phyloP scores from a whole-genome alignment of 1,140 invertebrate species.

The Heliconius congener region DNA sequence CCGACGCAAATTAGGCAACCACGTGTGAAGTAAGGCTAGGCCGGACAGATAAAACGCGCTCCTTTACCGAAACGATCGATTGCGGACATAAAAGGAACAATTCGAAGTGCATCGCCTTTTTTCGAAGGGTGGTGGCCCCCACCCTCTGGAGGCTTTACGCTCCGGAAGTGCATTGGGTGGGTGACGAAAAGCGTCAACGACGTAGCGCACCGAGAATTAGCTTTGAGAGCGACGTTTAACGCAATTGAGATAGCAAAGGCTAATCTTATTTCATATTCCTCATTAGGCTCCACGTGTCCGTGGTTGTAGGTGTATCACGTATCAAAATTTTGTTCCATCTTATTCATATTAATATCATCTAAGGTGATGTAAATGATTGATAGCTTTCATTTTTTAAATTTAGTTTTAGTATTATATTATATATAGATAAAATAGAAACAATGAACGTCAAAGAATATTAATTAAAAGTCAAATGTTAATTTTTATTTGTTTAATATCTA shows the following conservation, averaged over 20 bases:
- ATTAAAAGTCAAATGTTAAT: too few relatives aligned
- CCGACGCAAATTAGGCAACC: slow-evolving; percentile 59
- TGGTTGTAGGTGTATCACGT: background rate
- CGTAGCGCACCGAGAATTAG: slow-evolving; percentile 57
- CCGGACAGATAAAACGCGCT: slow-evolving; percentile 75
- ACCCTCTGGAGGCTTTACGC: slow-evolving; percentile 64
- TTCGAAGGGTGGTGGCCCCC: slow-evolving; percentile 63
- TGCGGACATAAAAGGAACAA: slow-evolving; percentile 79
- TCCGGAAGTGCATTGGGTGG: slow-evolving; percentile 68
- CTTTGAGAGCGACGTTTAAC: slow-evolving; percentile 55
- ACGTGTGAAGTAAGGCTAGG: slow-evolving; percentile 62
- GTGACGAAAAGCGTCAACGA: slow-evolving; percentile 68
- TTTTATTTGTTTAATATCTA: too few relatives aligned
- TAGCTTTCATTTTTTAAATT: too few relatives aligned
- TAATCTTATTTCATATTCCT: slow-evolving; percentile 46
- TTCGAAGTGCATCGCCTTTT: slow-evolving; percentile 79
- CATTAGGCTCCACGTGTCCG: slow-evolving; percentile 10
- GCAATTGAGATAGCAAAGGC: slow-evolving; percentile 47
- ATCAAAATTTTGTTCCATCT: background rate
- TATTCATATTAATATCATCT: background rate
- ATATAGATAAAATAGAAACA: too few relatives aligned
- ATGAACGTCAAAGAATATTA: too few relatives aligned
- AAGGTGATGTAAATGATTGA: too few relatives aligned
- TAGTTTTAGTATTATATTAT: too few relatives aligned
- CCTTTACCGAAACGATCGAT: slow-evolving; percentile 79